Conservation (phyloP, 2,888 invertebrate species). For the Callinectes sapidus region DNA sequence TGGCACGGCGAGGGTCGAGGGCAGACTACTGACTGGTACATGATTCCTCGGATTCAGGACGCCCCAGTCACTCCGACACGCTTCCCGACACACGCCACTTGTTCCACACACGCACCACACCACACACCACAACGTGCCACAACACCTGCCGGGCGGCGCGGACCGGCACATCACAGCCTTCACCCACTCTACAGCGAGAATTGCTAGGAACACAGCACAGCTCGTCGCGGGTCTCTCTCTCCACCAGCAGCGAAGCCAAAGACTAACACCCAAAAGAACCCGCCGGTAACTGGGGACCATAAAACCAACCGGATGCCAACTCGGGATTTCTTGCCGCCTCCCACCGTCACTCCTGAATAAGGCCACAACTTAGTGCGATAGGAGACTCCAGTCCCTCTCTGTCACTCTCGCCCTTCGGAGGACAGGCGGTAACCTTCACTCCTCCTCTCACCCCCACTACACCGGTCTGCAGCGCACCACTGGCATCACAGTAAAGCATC, state of each 20-base stretch:
- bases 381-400: constrained; percentile 30
- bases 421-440: not conserved
- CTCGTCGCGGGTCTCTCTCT: not conserved
- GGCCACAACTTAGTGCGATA: constrained; percentile 18
- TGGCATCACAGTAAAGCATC: not conserved
- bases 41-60: constrained; percentile 21
- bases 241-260: not conserved
- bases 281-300: constrained; percentile 40
- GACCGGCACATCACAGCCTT: not conserved
- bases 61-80: not conserved
- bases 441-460: not conserved
- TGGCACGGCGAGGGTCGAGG: constrained; percentile 1
- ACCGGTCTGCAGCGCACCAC: not conserved
- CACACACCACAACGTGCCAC: not conserved
- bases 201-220: not conserved
- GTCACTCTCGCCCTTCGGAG: constrained; percentile 22
- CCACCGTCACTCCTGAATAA: constrained; percentile 36
- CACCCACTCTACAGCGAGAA: not conserved
- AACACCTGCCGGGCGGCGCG: not conserved
- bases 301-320: constrained; percentile 42
- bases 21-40: constrained; percentile 23
- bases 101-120: not conserved
- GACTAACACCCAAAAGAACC: constrained; percentile 3
- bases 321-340: constrained; percentile 40
- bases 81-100: not conserved